Conservation (phyloP, 2,888 invertebrate species). For the Aromia moschata region DNA sequence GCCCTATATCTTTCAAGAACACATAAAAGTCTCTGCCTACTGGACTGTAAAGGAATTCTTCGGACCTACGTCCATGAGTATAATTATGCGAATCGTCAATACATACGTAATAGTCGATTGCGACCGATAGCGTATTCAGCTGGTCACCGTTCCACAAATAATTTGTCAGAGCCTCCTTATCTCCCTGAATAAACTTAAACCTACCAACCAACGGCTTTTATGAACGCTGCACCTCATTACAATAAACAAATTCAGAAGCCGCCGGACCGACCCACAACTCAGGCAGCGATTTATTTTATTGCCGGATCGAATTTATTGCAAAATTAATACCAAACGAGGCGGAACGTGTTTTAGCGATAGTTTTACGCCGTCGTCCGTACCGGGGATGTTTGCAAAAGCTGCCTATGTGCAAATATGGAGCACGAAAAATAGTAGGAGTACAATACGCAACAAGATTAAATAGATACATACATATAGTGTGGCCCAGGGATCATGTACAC, state of each 20-base stretch:
- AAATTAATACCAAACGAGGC: constrained; percentile 17
- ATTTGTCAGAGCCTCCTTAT: constrained; percentile 45
- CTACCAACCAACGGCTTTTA: constrained; percentile 28
- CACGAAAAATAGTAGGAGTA: too few species aligned
- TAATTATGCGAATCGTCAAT: constrained; percentile 45
- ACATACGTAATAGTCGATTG: constrained; percentile 40
- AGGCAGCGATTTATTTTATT: constrained; percentile 19
- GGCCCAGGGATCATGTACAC: too few species aligned
- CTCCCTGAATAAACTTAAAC: constrained; percentile 35
- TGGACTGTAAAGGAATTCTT: too few species aligned
- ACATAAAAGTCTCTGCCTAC: too few species aligned
- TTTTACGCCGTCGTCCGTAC: neutral
- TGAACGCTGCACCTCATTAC: constrained; percentile 36
- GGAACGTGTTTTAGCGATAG: constrained; percentile 13
- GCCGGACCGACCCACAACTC: constrained; percentile 25
- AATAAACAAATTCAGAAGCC: constrained; percentile 40
- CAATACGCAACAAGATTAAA: too few species aligned
- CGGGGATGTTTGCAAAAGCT: neutral
- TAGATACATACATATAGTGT: too few species aligned
- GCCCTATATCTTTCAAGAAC: too few species aligned
- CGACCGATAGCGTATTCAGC: constrained; percentile 42
- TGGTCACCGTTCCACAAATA: constrained; percentile 46
- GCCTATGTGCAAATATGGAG: neutral
- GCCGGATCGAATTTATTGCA: constrained; percentile 11
- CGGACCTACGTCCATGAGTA: constrained; percentile 16